phyloP scores from a whole-genome alignment of 30 jellyfish, hydroid and myxozoan genomes.

The Aurelia aurita region DNA sequence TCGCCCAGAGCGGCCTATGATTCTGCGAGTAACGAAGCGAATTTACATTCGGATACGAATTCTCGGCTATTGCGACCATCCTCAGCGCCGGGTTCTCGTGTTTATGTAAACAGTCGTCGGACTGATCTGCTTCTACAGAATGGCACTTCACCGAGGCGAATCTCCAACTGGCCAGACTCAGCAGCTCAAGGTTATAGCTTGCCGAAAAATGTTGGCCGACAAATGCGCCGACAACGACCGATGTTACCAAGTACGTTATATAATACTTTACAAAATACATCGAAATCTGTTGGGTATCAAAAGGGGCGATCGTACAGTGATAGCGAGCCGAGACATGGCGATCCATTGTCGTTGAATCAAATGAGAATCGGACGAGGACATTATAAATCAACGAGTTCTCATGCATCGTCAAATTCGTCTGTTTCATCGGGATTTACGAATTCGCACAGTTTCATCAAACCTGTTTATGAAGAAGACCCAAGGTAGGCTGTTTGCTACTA shows the following conservation, averaged over 20 bases:
- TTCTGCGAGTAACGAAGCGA: slow-evolving; percentile 50
- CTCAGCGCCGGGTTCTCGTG: slow-evolving; percentile 85
- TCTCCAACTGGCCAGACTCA: slow-evolving; percentile 43
- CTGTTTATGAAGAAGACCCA: slow-evolving; percentile 74
- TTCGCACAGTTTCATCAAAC: slow-evolving; percentile 64
- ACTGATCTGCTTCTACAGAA: slow-evolving; percentile 54
- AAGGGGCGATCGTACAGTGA: slow-evolving; percentile 21
- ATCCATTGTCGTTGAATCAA: not conserved
- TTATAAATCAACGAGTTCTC: slow-evolving; percentile 86
- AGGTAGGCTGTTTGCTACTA: slow-evolving; percentile 1
- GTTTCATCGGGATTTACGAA: slow-evolving; percentile 78
- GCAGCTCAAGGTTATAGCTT: slow-evolving; percentile 31
- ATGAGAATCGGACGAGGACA: slow-evolving; percentile 33
- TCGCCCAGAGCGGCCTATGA: slow-evolving; percentile 58
- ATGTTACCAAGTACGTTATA: not conserved
- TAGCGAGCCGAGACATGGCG: slow-evolving; percentile 32
- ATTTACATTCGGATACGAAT: slow-evolving; percentile 16
- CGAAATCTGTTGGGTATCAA: slow-evolving; percentile 15
- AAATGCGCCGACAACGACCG: slow-evolving; percentile 20
- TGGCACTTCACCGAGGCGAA: slow-evolving; percentile 53
- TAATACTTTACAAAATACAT: not conserved
- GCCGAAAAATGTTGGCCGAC: slow-evolving; percentile 48
- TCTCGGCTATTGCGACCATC: slow-evolving; percentile 57
- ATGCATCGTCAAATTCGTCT: slow-evolving; percentile 89
- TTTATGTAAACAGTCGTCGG: slow-evolving; percentile 64